A percentile compares a stretch with the other conserved stretches of the same genome.
phyloP scores from a whole-genome alignment of 2,888 invertebrate genomes.

The Synanthedon formicaeformis region DNA sequence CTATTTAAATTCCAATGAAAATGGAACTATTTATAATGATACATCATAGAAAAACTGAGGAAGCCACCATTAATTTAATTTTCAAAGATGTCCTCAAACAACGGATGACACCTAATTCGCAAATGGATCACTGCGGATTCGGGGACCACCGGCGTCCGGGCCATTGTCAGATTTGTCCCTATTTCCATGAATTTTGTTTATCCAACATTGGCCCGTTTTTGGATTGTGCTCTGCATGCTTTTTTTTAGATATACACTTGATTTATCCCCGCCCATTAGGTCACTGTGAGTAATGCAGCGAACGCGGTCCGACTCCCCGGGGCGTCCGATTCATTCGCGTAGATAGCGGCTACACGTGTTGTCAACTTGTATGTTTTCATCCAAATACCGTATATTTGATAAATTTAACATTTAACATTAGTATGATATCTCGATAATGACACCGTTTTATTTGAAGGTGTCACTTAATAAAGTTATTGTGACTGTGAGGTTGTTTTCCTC shows the following conservation, averaged over 20 bases:
- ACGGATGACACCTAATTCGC: constrained; percentile 19
- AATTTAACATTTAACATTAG: constrained; percentile 59
- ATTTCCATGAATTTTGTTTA: constrained; percentile 68
- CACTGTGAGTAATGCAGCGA: constrained; percentile 60
- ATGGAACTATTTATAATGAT: neutral
- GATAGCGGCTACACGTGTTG: constrained; percentile 67
- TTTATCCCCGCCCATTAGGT: constrained; percentile 67
- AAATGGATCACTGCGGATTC: constrained; percentile 22
- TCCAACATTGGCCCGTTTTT: constrained; percentile 55
- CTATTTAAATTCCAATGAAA: constrained; percentile 10
- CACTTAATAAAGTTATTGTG: constrained; percentile 39
- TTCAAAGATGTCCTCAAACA: neutral
- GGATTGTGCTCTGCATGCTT: constrained; percentile 25
- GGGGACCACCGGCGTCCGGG: constrained; percentile 45
- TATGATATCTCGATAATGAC: constrained; percentile 57
- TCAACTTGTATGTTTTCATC: constrained; percentile 69
- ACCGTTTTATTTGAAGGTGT: constrained; percentile 47
- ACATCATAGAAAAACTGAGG: neutral
- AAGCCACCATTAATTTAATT: neutral
- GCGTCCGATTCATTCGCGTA: constrained; percentile 56
- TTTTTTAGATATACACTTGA: constrained; percentile 56
- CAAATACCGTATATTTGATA: constrained; percentile 61
- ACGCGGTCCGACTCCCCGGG: constrained; percentile 47
- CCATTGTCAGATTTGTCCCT: constrained; percentile 60
- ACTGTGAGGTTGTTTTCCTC: constrained; percentile 5